Base-by-base conservation (phyloP, 2,888 invertebrate species). In the Adelognathus sp. region DNA sequence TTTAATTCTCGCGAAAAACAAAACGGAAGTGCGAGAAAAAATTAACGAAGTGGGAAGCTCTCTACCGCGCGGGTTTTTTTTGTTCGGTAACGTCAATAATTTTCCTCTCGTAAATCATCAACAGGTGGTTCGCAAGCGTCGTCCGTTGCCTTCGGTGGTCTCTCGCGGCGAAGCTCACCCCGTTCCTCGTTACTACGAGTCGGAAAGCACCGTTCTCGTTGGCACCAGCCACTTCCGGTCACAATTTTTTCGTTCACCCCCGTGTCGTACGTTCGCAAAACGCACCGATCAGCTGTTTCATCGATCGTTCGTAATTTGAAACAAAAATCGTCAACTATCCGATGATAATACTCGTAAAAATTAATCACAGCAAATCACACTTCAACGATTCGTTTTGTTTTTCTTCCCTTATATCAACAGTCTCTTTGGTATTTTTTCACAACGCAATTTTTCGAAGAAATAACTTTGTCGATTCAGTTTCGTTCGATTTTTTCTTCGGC, bases 61-160 rank as follows among this genome's bases (percentile, higher is more conserved):
- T 29, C 70, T 52, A 58, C 69, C 11, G 54, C n/a, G 27, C n/a
- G n/a, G n/a, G n/a, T n/a, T n/a, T n/a, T n/a, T n/a, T n/a, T n/a
- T n/a, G n/a, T n/a, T n/a, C n/a, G 11, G 54, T 41, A 71, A 75
- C 83, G 83, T 82, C 85, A 84, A n/a, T n/a, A n/a, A 86, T 86
- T 86, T 85, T 86, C 83, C 84, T 80, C 85, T 85, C 85, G 87
- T 86, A 85, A 85, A 88, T 86, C 86, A 86, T 88, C 89, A 89
- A 89, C 90, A 89, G 90, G 89, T 90, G 89, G 88, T 88, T 89
- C 76, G 80, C 78, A 85, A 81, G 76, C 69, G 74, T 66, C 78
- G 82, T 76, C 72, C 72, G 60, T 73, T 54, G 69, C 60, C 79
- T 69, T 61, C n/a, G n/a, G 56, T 16, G 61, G 11, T 36, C 58